Evolutionary conservation across 2,888 invertebrate species (phyloP).

Genomic region (Troides helena): DNA sequence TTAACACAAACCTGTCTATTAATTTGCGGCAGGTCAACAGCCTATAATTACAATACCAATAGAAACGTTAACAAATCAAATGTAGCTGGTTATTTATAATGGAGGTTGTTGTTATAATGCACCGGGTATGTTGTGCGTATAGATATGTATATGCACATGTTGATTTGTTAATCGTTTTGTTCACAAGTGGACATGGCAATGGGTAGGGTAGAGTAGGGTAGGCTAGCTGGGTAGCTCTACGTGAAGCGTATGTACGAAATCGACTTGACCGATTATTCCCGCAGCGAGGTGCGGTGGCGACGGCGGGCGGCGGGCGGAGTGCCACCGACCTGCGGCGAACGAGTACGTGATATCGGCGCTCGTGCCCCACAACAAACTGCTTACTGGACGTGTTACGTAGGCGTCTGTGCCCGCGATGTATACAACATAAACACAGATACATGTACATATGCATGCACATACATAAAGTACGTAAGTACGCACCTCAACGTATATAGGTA

Average conservation of each 20-base stretch:
- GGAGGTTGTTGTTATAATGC: not conserved
- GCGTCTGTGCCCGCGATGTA: conserved; percentile 68
- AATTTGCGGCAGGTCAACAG: conserved; percentile 67
- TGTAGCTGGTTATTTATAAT: not conserved
- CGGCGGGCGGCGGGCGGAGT: conserved; percentile 64
- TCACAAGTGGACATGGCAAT: conserved; percentile 18
- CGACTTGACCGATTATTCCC: conserved; percentile 74
- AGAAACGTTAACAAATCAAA: not conserved
- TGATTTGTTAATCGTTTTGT: not conserved
- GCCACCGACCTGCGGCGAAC: conserved; percentile 67
- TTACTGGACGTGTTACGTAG: conserved; percentile 78
- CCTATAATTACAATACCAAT: conserved; percentile 60
- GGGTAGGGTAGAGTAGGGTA: too few species aligned
- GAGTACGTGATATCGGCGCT: conserved; percentile 75
- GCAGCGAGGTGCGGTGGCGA: conserved; percentile 67
- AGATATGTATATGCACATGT: not conserved
- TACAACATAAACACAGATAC: conserved; percentile 60
- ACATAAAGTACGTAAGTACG: conserved; percentile 25
- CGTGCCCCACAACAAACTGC: conserved; percentile 79
- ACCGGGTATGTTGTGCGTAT: not conserved
- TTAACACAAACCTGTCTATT: conserved; percentile 8
- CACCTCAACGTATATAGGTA: conserved; percentile 34
- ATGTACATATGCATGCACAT: conserved; percentile 33
- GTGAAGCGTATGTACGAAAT: conserved; percentile 45
- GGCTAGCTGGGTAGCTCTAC: not conserved